Conservation (phyloP, 64 coral and sea anemone species). For the Montipora cactus region DNA sequence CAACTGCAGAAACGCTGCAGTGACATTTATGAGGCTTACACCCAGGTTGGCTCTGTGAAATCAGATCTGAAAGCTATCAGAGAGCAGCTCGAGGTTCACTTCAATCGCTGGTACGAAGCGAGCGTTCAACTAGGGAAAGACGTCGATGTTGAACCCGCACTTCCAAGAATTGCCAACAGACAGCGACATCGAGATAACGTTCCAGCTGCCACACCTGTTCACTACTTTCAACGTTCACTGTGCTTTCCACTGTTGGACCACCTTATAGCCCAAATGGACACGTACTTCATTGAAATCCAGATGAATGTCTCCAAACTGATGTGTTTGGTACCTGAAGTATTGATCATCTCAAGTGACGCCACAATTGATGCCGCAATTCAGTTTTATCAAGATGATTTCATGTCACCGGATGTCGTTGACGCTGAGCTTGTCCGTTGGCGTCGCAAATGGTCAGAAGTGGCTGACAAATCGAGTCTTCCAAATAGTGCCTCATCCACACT, state of each 20-base stretch:
- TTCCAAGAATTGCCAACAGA: slow-evolving; percentile 39
- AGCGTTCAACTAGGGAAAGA: background rate
- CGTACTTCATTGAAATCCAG: slow-evolving; percentile 51
- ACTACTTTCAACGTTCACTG: slow-evolving; percentile 19
- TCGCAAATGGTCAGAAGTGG: slow-evolving; percentile 54
- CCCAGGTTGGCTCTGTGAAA: slow-evolving; percentile 48
- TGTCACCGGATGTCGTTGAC: slow-evolving; percentile 43
- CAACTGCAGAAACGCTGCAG: slow-evolving; percentile 57
- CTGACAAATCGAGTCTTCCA: slow-evolving; percentile 33
- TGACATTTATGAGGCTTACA: slow-evolving; percentile 64
- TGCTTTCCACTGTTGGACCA: background rate
- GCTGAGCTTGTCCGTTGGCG: slow-evolving; percentile 58
- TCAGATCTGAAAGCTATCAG: slow-evolving; percentile 46
- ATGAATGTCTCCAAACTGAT: slow-evolving; percentile 71
- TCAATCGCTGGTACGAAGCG: slow-evolving; percentile 35
- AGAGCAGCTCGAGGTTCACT: slow-evolving; percentile 26
- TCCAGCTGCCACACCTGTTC: slow-evolving; percentile 2
- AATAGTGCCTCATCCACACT: slow-evolving; percentile 43
- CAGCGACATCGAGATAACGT: slow-evolving; percentile 43
- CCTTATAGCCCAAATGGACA: slow-evolving; percentile 52
- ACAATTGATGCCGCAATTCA: slow-evolving; percentile 33
- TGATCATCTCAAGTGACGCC: background rate
- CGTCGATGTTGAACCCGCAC: slow-evolving; percentile 34
- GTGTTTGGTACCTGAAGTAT: slow-evolving; percentile 51
- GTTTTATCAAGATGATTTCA: slow-evolving; percentile 58